These are phyloP conservation scores for Zaprionus obscuricornis DNA, from an alignment of 2,888 invertebrate genomes.

Conservation along the genomic window DNA sequence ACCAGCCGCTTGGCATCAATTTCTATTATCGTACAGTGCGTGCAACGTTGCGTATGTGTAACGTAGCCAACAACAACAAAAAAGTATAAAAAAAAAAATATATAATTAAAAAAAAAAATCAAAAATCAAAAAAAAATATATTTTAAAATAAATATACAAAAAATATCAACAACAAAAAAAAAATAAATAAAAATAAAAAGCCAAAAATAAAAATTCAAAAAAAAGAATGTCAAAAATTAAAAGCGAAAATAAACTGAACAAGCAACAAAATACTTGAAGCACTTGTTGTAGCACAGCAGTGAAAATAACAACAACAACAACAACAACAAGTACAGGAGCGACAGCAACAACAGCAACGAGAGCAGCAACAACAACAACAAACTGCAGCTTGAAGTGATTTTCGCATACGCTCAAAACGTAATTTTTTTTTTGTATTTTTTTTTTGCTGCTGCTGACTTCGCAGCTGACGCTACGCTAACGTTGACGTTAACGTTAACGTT, in stretches of 20 bases:
- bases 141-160: neutral
- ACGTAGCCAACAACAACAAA: slow-evolving; percentile 7
- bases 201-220: neutral
- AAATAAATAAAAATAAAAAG: neutral
- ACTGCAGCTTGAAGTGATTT: slow-evolving; percentile 50
- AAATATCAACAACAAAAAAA: neutral
- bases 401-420: slow-evolving; percentile 35
- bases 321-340: slow-evolving; percentile 13
- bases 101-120: neutral
- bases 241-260: slow-evolving; percentile 12
- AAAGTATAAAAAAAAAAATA: neutral
- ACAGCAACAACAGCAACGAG: slow-evolving; percentile 10
- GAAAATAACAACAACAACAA: slow-evolving; percentile 10
- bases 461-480: slow-evolving; percentile 46
- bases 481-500: slow-evolving; percentile 37
- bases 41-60: slow-evolving; percentile 48
- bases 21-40: slow-evolving; percentile 32
- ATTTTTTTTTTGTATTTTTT: neutral
- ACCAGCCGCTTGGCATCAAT: slow-evolving; percentile 17
- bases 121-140: slow-evolving; percentile 3
- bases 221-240: slow-evolving; percentile 10
- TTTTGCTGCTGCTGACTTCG: slow-evolving; percentile 18
- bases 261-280: slow-evolving; percentile 30
- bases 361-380: slow-evolving; percentile 14
- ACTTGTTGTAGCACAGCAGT: slow-evolving; percentile 30